Conservation (phyloP, 1,140 invertebrate species). For the Battus philenor region DNA sequence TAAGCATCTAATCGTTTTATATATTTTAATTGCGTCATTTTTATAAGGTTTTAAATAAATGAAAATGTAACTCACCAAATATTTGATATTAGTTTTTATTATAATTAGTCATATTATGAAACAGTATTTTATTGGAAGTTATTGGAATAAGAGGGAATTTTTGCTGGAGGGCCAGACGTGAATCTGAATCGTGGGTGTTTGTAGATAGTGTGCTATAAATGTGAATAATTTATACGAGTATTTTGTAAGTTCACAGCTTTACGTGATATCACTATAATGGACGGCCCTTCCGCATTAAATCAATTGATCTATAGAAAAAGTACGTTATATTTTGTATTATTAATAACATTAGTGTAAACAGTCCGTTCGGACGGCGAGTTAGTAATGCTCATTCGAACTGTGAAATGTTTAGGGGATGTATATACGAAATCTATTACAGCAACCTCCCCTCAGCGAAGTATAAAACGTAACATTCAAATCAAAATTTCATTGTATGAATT, state of each 20-base stretch:
- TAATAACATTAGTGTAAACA: slow-evolving; percentile 45
- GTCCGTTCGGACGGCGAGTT: slow-evolving; percentile 56
- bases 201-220: slow-evolving; percentile 75
- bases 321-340: slow-evolving; percentile 73
- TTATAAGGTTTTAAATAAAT: slow-evolving; percentile 55
- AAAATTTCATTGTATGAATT: slow-evolving; percentile 55
- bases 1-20: slow-evolving; percentile 55
- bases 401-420: slow-evolving; percentile 57
- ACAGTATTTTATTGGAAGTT: slow-evolving; percentile 73
- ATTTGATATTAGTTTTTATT: slow-evolving; percentile 74
- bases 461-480: slow-evolving; percentile 43
- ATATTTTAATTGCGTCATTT: slow-evolving; percentile 60
- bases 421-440: slow-evolving; percentile 46
- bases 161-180: slow-evolving; percentile 58
- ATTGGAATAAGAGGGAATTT: slow-evolving; percentile 53
- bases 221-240: slow-evolving; percentile 75
- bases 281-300: slow-evolving; percentile 60
- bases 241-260: slow-evolving; percentile 73
- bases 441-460: slow-evolving; percentile 54
- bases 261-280: slow-evolving; percentile 61
- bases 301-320: slow-evolving; percentile 51
- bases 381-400: slow-evolving; percentile 62
- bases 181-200: slow-evolving; percentile 61
- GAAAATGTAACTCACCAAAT: slow-evolving; percentile 69
- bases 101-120: slow-evolving; percentile 70